Evolutionary conservation across 2,797 vertebrate genomes (phyloP).

Genomic region (Hippocampus kuda): DNA sequence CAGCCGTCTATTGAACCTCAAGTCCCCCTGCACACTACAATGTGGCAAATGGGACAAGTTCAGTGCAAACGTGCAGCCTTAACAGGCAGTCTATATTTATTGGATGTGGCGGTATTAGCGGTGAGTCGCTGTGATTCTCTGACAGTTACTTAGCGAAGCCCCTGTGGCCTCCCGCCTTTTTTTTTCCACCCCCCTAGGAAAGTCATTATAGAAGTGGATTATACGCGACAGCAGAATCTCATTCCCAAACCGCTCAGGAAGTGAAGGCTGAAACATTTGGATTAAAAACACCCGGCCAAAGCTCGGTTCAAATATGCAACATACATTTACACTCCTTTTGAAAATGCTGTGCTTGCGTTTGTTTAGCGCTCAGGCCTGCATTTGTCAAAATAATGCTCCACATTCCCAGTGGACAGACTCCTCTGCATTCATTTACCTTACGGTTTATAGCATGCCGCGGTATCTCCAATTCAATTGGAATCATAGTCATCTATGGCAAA

Average conservation of each 20-base stretch:
- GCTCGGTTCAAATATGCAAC: slow-evolving; percentile 40
- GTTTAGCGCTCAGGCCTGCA: slow-evolving; percentile 16
- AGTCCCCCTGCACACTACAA: slow-evolving; percentile 4
- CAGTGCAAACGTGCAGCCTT: slow-evolving; percentile 18
- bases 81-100: slow-evolving; percentile 42
- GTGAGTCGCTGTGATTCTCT: slow-evolving; percentile 39
- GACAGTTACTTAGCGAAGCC: slow-evolving; percentile 49
- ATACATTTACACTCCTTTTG: slow-evolving; percentile 38
- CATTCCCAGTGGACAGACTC: slow-evolving; percentile 1
- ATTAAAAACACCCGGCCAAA: slow-evolving; percentile 36
- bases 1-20: background rate
- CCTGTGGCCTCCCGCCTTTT: slow-evolving; percentile 41
- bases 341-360: slow-evolving; percentile 16
- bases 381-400: slow-evolving; percentile 28
- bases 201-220: slow-evolving; percentile 61
- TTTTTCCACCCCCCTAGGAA: slow-evolving; percentile 29
- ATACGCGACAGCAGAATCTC: slow-evolving; percentile 52
- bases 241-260: slow-evolving; percentile 48
- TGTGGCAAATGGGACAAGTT: background rate
- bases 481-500: background rate
- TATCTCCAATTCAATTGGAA: background rate
- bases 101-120: slow-evolving; percentile 30
- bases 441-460: background rate
- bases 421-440: background rate
- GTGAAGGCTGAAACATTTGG: slow-evolving; percentile 30